A percentile compares a stretch with the other conserved stretches of the same genome.
These are phyloP conservation scores for Mythimna vitellina DNA, from an alignment of 2,888 invertebrate genomes.

Conservation along the genomic window DNA sequence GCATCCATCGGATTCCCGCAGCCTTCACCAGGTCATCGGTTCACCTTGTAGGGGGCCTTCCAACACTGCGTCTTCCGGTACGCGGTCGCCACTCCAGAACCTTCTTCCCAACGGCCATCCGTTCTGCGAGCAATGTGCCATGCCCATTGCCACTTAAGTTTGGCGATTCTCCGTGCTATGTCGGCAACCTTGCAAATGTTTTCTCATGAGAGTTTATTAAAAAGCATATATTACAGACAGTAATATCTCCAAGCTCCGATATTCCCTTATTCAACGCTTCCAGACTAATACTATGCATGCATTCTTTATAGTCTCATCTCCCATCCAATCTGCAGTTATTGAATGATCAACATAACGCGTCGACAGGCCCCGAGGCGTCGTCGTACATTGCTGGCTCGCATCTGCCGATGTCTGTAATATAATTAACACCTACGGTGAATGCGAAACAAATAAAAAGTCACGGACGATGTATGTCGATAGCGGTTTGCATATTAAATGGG, in stretches of 20 bases:
- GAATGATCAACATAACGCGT: conserved; percentile 60
- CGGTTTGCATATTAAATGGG: conserved; percentile 55
- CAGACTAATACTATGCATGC: conserved; percentile 41
- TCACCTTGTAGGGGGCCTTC: too few relatives aligned
- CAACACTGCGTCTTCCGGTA: too few relatives aligned
- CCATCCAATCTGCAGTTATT: conserved; percentile 60
- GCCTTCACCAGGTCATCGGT: too few relatives aligned
- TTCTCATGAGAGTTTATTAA: neutral
- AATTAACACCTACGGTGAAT: conserved; percentile 65
- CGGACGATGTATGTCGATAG: conserved; percentile 48
- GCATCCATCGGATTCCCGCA: too few relatives aligned
- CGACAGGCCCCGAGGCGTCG: conserved; percentile 23
- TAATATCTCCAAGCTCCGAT: neutral
- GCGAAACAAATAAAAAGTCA: conserved; percentile 55
- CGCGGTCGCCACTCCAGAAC: too few relatives aligned
- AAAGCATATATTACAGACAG: neutral
- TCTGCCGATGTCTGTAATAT: conserved; percentile 50
- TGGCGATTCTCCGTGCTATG: too few relatives aligned
- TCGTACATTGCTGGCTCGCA: conserved; percentile 32
- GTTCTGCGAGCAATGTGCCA: too few relatives aligned
- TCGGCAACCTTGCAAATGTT: too few relatives aligned
- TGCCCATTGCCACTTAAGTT: too few relatives aligned
- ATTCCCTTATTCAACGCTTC: conserved; percentile 2
- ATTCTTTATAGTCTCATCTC: conserved; percentile 18
- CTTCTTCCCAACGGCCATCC: too few relatives aligned